Evolutionary conservation across 2,113 vertebrate genomes (phyloP).

Genomic region (Campylomormyrus numenius): DNA sequence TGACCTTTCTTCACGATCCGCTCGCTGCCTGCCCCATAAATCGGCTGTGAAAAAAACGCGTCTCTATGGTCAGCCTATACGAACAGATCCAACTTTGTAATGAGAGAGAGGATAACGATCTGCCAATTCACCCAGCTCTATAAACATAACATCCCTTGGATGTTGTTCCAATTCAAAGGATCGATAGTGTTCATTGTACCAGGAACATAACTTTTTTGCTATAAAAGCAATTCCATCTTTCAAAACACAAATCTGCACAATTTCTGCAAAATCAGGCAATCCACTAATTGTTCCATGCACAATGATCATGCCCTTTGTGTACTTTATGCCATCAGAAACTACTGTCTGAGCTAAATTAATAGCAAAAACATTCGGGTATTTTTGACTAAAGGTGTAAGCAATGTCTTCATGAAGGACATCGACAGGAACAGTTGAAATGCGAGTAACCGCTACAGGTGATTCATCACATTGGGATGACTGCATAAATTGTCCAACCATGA

Average conservation of each 20-base stretch:
- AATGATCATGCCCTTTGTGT: neutral
- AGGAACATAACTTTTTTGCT: conserved; percentile 19
- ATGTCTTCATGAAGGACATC: conserved; percentile 24
- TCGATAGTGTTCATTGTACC: conserved; percentile 14
- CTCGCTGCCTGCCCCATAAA: too few relatives aligned
- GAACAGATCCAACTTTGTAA: neutral
- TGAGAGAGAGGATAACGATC: neutral
- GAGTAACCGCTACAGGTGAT: conserved; percentile 10
- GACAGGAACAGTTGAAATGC: conserved; percentile 22
- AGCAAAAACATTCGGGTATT: neutral
- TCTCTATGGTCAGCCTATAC: too few relatives aligned
- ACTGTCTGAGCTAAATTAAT: conserved; percentile 23
- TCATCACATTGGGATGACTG: neutral
- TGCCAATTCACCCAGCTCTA: neutral
- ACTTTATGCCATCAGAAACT: conserved; percentile 18
- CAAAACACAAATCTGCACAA: conserved; percentile 32
- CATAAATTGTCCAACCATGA: conserved; percentile 18
- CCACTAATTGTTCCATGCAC: neutral
- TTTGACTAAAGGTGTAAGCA: neutral
- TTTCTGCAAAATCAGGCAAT: conserved; percentile 24
- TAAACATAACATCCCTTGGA: conserved; percentile 17
- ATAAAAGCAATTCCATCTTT: conserved; percentile 21
- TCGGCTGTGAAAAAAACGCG: too few relatives aligned
- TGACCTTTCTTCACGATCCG: too few relatives aligned
- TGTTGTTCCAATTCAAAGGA: conserved; percentile 18